phyloP scores from a whole-genome alignment of 1,140 invertebrate genomes.

The Leptinotarsa lineolata region DNA sequence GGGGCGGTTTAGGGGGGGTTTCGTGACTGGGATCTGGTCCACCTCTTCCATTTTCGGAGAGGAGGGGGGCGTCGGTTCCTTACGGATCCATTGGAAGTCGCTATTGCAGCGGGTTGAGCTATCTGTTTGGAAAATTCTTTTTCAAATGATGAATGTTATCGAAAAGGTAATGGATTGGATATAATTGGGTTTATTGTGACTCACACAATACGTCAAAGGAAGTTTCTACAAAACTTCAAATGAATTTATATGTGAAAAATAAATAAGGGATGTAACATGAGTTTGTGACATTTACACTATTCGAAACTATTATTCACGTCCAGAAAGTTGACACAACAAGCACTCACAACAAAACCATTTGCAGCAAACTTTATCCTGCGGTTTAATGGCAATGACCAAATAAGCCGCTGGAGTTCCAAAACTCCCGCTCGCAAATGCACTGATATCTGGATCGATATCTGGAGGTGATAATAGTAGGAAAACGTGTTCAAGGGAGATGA shows the following conservation, averaged over 20 bases:
- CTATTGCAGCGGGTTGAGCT: conserved; percentile 62
- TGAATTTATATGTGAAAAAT: too few species aligned
- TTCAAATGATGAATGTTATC: too few species aligned
- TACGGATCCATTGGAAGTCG: conserved; percentile 65
- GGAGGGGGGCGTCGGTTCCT: conserved; percentile 42
- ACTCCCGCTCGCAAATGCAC: background rate
- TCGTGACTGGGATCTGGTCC: conserved; percentile 45
- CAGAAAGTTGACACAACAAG: background rate
- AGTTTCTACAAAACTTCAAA: too few species aligned
- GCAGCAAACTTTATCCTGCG: background rate
- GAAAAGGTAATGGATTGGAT: too few species aligned
- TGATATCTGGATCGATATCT: background rate
- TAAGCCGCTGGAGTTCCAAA: background rate
- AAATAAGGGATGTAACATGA: too few species aligned
- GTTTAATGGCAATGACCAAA: background rate
- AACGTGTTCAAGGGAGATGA: background rate
- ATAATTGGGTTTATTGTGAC: too few species aligned
- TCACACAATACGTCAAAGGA: too few species aligned
- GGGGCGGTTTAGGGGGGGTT: conserved; percentile 51
- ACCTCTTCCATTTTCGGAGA: conserved; percentile 48
- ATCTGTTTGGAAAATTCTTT: conserved; percentile 35
- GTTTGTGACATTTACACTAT: too few species aligned
- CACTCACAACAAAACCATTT: too few species aligned
- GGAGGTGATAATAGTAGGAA: background rate
- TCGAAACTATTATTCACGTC: too few species aligned